These are phyloP conservation scores for Lottia gigantea DNA, from an alignment of 2,888 invertebrate species.

Conservation along the genomic window DNA sequence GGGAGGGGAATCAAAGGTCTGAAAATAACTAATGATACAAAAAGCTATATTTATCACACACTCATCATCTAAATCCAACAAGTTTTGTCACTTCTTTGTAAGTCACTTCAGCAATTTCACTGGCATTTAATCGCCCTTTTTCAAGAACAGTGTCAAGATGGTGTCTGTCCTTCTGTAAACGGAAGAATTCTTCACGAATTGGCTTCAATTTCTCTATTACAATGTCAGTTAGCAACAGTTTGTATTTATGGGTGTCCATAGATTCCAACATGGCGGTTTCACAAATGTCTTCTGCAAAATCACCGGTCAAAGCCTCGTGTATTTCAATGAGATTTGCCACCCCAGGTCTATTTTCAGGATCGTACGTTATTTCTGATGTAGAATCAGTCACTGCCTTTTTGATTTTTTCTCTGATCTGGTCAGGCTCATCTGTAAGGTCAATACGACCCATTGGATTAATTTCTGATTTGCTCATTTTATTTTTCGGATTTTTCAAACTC, in stretches of 20 bases:
- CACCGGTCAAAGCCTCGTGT: conserved; percentile 80
- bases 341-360: conserved; percentile 83
- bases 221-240: conserved; percentile 79
- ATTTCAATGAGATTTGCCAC: conserved; percentile 89
- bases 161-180: conserved; percentile 74
- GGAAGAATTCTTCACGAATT: conserved; percentile 75
- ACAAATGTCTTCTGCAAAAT: conserved; percentile 77
- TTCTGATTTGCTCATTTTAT: conserved; percentile 99
- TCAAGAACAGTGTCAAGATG: conserved; percentile 76
- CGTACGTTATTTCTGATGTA: conserved; percentile 83
- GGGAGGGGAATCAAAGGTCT: no score
- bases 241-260: conserved; percentile 84
- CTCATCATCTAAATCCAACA: conserved; percentile 73
- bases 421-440: conserved; percentile 80
- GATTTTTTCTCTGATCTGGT: conserved; percentile 78
- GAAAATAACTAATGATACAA: no score
- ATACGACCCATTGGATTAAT: conserved; percentile 82
- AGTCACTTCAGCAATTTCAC: conserved; percentile 74
- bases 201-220: conserved; percentile 78
- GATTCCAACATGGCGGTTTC: conserved; percentile 72
- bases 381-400: conserved; percentile 93
- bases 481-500: conserved; percentile 85
- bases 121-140: conserved; percentile 76
- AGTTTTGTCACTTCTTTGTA: conserved; percentile 75
- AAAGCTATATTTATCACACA: neutral